Evolutionary conservation across 1,140 invertebrate genomes (phyloP).

Genomic region (Homalodisca vitripennis): DNA sequence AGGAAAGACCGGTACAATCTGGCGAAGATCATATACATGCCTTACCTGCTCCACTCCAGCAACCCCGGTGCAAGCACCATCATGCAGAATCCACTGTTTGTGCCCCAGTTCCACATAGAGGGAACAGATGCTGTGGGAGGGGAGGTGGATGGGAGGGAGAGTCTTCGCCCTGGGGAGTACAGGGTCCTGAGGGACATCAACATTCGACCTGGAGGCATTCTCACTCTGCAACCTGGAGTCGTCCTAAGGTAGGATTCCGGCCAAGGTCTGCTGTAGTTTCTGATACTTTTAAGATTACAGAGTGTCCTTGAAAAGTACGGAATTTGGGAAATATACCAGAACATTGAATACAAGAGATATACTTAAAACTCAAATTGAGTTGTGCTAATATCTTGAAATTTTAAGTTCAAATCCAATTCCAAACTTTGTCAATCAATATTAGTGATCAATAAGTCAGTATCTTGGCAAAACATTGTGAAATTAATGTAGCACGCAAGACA

Average conservation of each 20-base stretch:
- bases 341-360: too few relatives aligned
- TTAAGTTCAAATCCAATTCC: too few relatives aligned
- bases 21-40: slow-evolving; percentile 82
- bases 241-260: slow-evolving; percentile 60
- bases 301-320: too few relatives aligned
- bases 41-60: slow-evolving; percentile 79
- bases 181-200: slow-evolving; percentile 88
- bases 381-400: too few relatives aligned
- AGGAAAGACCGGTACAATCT: slow-evolving; percentile 90
- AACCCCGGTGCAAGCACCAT: slow-evolving; percentile 79
- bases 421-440: too few relatives aligned
- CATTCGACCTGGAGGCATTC: slow-evolving; percentile 80
- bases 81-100: slow-evolving; percentile 67
- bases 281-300: too few relatives aligned
- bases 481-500: too few relatives aligned
- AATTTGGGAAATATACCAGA: too few relatives aligned
- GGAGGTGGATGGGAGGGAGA: slow-evolving; percentile 84
- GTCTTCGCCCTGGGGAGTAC: slow-evolving; percentile 75
- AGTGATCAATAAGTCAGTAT: too few relatives aligned
- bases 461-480: too few relatives aligned
- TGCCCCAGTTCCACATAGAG: slow-evolving; percentile 70
- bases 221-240: slow-evolving; percentile 84
- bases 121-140: slow-evolving; percentile 75
- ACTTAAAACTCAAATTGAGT: too few relatives aligned
- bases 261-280: background rate